phyloP scores from a whole-genome alignment of 1,140 invertebrate species.

The Diachasmimorpha longicaudata region DNA sequence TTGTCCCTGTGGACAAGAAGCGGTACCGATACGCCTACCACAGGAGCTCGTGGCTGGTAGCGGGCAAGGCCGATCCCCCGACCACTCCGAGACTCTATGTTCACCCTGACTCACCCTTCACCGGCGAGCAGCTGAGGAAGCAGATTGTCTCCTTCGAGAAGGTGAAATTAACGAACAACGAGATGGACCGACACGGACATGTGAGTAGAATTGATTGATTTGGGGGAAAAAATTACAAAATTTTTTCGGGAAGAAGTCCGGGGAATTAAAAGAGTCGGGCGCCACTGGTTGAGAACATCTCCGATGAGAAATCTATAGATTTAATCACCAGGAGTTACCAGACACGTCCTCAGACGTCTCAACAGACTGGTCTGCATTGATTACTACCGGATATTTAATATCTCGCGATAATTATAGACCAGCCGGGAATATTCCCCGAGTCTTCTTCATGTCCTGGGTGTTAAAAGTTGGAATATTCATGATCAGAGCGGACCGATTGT shows the following conservation, averaged over 20 bases:
- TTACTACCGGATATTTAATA: slow-evolving; percentile 4
- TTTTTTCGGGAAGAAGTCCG: not conserved
- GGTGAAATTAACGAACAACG: slow-evolving; percentile 99
- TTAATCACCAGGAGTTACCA: not conserved
- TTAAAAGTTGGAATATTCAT: not conserved
- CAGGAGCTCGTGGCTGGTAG: slow-evolving; percentile 96
- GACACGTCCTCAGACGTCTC: slow-evolving; percentile 4
- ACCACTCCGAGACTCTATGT: slow-evolving; percentile 91
- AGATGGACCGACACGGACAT: slow-evolving; percentile 98
- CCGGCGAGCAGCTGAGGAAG: slow-evolving; percentile 92
- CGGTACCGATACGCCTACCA: slow-evolving; percentile 98
- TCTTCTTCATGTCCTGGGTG: not conserved
- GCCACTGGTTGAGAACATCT: not conserved
- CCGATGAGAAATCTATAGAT: not conserved
- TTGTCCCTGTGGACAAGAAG: slow-evolving; percentile 95
- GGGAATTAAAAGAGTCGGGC: not conserved
- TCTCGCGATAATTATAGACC: slow-evolving; percentile 9
- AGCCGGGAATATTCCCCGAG: slow-evolving; percentile 1
- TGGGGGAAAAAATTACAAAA: no score
- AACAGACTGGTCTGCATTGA: slow-evolving; percentile 14
- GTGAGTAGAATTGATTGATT: slow-evolving; percentile 68
- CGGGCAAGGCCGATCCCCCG: slow-evolving; percentile 97
- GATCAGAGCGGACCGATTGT: not conserved
- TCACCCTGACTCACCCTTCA: slow-evolving; percentile 97
- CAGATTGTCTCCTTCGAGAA: slow-evolving; percentile 99